Evolutionary conservation across 1,140 invertebrate genomes (phyloP), one percentile per base, ranked within the genome.

Genomic region (Aphelinus certus): DNA sequence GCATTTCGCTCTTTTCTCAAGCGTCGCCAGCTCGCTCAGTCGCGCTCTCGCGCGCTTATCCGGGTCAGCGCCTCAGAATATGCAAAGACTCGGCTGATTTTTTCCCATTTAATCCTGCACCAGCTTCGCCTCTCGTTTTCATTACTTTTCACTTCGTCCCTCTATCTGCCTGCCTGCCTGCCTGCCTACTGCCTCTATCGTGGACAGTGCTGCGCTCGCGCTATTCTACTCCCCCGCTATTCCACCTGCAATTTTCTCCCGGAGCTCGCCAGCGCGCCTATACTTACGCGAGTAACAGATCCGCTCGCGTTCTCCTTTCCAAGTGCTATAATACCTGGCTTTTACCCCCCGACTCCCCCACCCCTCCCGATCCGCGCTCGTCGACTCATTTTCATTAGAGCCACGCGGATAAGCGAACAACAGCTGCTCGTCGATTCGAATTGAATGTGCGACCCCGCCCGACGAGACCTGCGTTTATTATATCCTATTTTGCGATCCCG

Each of bases 21-120:
- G 55, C 46, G 26, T 61, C 45, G 10, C 10, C 3, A 51, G 56
- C 42, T 48, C 55, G n/a, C 43, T 56, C 43, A 4, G 7, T 45
- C 7, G 2, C 70, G 53, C 60, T 51, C 53, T 47, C 58, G 9
- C 65, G 43, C 43, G 43, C 26, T 68, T 68, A 74, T 74, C 66
- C 66, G 60, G 73, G 73, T 69, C 73, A 69, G 49, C 60, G 58
- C 51, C 58, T 74, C 49, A 43, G 53, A 68, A 68, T 26, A 26
- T 68, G 63, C 58, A 68, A 68, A 68, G 58, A 60, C 56, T 26
- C 71, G 48, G 57, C 63, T 49, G 53, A 67, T 57, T 69, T 56
- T 61, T 64, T 57, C 46, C 10, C 53, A 49, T 75, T 64, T 69
- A 55, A 63, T 68, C 73, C 60, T 1, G 63, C 26, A 66, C 3